phyloP scores from a whole-genome alignment of 2,888 invertebrate genomes.

The Drosophila mimica region DNA sequence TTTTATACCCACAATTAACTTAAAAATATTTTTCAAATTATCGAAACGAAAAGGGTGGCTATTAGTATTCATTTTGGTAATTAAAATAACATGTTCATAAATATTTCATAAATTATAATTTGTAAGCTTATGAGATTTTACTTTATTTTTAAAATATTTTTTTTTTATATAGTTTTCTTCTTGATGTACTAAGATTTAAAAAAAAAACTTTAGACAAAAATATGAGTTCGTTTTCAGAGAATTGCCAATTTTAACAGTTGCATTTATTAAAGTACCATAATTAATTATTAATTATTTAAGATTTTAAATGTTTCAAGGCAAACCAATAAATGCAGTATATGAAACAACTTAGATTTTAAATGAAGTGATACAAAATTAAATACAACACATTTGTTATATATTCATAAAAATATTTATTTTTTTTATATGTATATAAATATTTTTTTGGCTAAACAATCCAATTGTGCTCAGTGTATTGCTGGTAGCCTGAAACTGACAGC shows the following conservation, averaged over 20 bases:
- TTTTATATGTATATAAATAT: neutral
- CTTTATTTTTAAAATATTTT: neutral
- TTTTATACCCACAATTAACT: neutral
- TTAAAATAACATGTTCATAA: neutral
- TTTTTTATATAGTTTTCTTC: neutral
- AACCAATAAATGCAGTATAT: neutral
- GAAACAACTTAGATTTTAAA: neutral
- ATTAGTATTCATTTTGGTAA: neutral
- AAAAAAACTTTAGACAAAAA: neutral
- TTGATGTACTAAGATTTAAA: neutral
- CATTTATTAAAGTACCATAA: too few relatives aligned
- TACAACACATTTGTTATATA: neutral
- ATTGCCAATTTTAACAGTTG: neutral
- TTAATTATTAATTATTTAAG: too few relatives aligned
- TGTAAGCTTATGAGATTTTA: neutral
- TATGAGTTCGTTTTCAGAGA: neutral
- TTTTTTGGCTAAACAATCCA: neutral
- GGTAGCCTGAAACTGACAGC: neutral
- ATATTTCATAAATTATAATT: neutral
- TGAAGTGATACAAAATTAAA: neutral
- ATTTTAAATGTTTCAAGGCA: too few relatives aligned
- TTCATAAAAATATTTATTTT: neutral
- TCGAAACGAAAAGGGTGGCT: neutral
- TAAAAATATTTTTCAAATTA: neutral
- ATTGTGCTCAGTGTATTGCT: constrained; percentile 2